Conservation (phyloP, 2,888 invertebrate species). For the Pristionchus arcanus region DNA sequence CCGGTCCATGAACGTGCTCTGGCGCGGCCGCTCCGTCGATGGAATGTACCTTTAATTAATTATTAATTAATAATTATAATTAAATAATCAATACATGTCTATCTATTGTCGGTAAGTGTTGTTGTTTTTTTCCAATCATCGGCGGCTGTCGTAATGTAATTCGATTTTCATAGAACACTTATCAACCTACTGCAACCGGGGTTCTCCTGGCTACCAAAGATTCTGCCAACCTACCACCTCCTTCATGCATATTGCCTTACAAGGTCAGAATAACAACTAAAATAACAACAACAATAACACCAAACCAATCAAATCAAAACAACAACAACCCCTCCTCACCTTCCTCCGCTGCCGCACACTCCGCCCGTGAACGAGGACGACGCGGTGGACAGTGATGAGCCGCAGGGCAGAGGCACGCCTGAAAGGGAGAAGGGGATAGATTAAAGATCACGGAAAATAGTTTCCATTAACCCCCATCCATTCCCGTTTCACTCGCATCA, state of each 20-base stretch:
- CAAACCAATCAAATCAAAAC: background rate
- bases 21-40: conserved; percentile 25
- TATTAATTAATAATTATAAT: background rate
- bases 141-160: no score
- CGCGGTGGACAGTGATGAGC: background rate
- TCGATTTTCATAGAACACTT: no score
- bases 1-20: conserved; percentile 50
- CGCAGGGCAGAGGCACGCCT: background rate
- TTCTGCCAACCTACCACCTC: no score
- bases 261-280: background rate
- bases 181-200: no score
- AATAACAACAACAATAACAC: background rate
- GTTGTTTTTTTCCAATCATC: no score
- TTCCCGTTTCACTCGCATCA: background rate
- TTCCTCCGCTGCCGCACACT: background rate
- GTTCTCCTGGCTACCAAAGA: no score
- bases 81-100: background rate
- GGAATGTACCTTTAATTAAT: background rate
- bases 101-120: no score
- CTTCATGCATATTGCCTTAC: no score
- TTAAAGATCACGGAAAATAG: background rate
- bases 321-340: background rate
- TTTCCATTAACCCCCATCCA: background rate
- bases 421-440: background rate
- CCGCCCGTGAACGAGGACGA: conserved; percentile 20